These are phyloP conservation scores for Rotaria macrura DNA, from an alignment of 2,888 invertebrate species.

Conservation along the genomic window DNA sequence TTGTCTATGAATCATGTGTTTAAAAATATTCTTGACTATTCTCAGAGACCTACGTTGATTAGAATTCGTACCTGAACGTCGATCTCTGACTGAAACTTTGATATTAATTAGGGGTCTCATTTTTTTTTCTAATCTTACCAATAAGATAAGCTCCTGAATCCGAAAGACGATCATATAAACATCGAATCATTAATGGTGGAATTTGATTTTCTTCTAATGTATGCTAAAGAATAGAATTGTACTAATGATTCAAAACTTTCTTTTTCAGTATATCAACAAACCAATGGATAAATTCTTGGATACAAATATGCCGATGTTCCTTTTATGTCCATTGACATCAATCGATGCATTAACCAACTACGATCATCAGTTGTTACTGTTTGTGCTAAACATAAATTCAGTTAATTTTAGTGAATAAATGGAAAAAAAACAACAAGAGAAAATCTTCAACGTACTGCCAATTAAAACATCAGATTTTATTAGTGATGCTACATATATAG, in stretches of 20 bases:
- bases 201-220: not conserved
- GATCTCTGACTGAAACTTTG: too few species aligned
- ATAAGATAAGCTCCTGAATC: constrained; percentile 27
- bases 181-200: constrained; percentile 21
- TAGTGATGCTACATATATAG: constrained; percentile 85
- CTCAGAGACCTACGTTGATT: too few species aligned
- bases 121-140: not conserved
- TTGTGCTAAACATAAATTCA: not conserved
- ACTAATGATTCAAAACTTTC: not conserved
- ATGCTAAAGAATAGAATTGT: not conserved
- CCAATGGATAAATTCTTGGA: constrained; percentile 53
- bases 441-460: constrained; percentile 52
- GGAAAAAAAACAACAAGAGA: not conserved
- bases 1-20: too few species aligned
- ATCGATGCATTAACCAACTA: constrained; percentile 78
- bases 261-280: not conserved
- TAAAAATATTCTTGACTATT: too few species aligned
- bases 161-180: constrained; percentile 28
- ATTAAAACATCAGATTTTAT: constrained; percentile 81
- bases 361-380: constrained; percentile 71
- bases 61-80: too few species aligned
- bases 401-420: too few species aligned
- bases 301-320: constrained; percentile 77
- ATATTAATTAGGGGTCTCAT: too few species aligned
- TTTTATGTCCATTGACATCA: constrained; percentile 72